Conservation (phyloP, 2,888 invertebrate genomes). For the Andrena bicolor region DNA sequence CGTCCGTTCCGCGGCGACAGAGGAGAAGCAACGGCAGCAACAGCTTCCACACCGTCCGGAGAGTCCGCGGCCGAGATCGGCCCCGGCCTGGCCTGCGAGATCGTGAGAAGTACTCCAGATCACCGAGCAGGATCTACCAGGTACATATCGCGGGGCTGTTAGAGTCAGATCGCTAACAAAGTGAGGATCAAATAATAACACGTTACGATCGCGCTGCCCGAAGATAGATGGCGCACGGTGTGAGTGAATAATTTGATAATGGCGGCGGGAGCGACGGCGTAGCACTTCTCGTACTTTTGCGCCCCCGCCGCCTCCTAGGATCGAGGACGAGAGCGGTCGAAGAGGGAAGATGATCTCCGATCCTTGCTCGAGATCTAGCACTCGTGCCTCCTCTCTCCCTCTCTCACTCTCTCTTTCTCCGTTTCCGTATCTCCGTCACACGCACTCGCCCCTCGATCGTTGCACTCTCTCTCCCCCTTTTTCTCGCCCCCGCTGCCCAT, state of each 20-base stretch:
- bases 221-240: conserved; percentile 82
- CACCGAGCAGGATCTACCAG: conserved; percentile 77
- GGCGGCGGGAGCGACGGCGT: conserved; percentile 70
- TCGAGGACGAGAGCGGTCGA: conserved; percentile 68
- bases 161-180: conserved; percentile 83
- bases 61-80: conserved; percentile 41
- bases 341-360: conserved; percentile 76
- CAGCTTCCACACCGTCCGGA: conserved; percentile 35
- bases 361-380: conserved; percentile 79
- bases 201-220: conserved; percentile 80
- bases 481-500: conserved; percentile 2
- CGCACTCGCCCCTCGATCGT: conserved; percentile 8
- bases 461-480: background rate
- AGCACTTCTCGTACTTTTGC: conserved; percentile 65
- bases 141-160: conserved; percentile 75
- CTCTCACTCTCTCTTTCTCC: conserved; percentile 9
- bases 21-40: background rate
- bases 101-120: conserved; percentile 82
- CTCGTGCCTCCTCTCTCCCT: conserved; percentile 48
- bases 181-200: conserved; percentile 85
- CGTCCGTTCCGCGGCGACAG: background rate
- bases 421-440: conserved; percentile 1
- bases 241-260: conserved; percentile 85
- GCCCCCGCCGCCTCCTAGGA: conserved; percentile 64
- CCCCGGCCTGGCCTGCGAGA: conserved; percentile 62